Base-by-base conservation (phyloP, 2,797 vertebrate species). In the Enteromius trimaculatus region DNA sequence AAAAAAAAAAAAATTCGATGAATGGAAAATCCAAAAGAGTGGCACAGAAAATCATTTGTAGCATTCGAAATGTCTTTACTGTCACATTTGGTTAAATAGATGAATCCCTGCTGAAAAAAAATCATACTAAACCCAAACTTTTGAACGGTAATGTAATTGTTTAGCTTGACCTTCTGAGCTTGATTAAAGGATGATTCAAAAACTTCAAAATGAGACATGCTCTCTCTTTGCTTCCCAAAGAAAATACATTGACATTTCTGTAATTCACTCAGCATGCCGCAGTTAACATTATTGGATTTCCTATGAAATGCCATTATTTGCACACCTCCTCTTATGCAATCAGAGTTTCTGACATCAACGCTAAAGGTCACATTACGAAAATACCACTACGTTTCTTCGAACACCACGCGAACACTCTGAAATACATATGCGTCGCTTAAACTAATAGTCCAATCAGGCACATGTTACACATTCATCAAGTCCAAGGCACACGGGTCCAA, bases 401-500 rank as follows among this genome's bases (percentile, higher is more conserved):
- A 79, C 68, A 80, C 39, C 89, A 87, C 88, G 90, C 87, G 83
- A 90, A 89, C 60, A 42, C 69, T 87, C 84, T 78, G 55, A 82
- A 82, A 88, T 84, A 84, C 74, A 44, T 83, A 83, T 82, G 80
- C 53, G 11, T 78, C 74, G 82, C 85, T 90, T 82, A 87, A 89
- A 85, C 80, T 74, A 85, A 87, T 86, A 62, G n/a, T 1, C 44
- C 87, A 74, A 86, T 82, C 82, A 77, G 49, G 51, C 74, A 42
- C 49, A 75, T 69, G 53, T 80, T 75, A 82, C 82, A 76, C 17
- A 6, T 72, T 82, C 88, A 51, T 68, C 76, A 79, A 85, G 89
- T 87, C 90, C 90, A 89, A 88, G 75, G 71, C 79, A 62, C 86
- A 91, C 88, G 13, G 89, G 60, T 19, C 76, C 75, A 83, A 85